A percentile compares a stretch with the other conserved stretches of the same genome.
Conservation (phyloP, 2,888 invertebrate species). For the Rhamphomyia laevipes region DNA sequence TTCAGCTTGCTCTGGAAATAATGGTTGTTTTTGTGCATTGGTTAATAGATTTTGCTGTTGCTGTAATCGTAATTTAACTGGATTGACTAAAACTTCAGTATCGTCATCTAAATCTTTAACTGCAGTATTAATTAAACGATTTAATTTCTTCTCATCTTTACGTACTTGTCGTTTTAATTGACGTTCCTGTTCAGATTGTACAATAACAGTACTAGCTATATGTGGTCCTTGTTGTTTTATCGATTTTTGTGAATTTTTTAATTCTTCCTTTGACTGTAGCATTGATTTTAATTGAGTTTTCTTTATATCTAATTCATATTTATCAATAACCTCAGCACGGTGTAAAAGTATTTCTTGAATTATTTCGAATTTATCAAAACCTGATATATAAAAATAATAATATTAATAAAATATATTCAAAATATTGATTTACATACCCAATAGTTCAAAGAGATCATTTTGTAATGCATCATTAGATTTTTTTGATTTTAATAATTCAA, state of each 20-base stretch:
- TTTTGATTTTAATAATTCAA: conserved; percentile 48
- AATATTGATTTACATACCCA: conserved; percentile 8
- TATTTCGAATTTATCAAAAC: conserved; percentile 73
- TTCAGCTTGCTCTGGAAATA: conserved; percentile 21
- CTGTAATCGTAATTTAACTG: conserved; percentile 30
- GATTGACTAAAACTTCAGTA: conserved; percentile 37
- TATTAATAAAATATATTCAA: background rate
- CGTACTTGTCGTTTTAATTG: conserved; percentile 60
- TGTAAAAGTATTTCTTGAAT: conserved; percentile 55
- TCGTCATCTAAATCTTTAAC: conserved; percentile 22
- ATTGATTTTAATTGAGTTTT: conserved; percentile 11
- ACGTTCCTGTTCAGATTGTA: conserved; percentile 75
- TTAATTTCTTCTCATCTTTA: conserved; percentile 72
- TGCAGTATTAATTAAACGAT: conserved; percentile 25
- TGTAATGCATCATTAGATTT: conserved; percentile 57
- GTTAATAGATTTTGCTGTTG: conserved; percentile 31
- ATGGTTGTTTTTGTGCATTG: conserved; percentile 27
- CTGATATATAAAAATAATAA: conserved; percentile 47
- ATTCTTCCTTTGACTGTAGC: conserved; percentile 18
- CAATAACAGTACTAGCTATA: conserved; percentile 68
- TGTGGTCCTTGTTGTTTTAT: conserved; percentile 41
- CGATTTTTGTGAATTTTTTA: conserved; percentile 20
- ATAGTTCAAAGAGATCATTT: conserved; percentile 74
- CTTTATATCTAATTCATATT: conserved; percentile 28
- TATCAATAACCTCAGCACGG: conserved; percentile 42